A percentile compares a stretch with the other conserved stretches of the same genome.
phyloP scores from a whole-genome alignment of 2,888 invertebrate species.

The Andricus quercusramuli region DNA sequence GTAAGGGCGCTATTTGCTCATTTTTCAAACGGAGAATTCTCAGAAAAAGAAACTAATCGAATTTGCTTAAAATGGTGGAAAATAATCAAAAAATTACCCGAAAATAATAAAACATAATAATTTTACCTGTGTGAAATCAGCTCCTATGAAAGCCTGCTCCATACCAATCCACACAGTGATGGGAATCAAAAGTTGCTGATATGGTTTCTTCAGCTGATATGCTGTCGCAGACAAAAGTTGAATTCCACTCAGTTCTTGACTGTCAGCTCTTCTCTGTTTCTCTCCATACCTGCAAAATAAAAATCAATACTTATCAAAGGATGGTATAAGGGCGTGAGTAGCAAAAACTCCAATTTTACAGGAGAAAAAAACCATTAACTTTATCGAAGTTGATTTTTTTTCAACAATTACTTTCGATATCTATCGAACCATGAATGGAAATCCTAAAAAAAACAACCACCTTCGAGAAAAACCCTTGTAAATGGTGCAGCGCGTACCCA shows the following conservation, averaged over 20 bases:
- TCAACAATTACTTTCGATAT: no score
- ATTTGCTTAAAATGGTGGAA: not conserved
- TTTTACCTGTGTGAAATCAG: slow-evolving; percentile 91
- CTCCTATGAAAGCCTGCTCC: slow-evolving; percentile 98
- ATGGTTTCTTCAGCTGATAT: slow-evolving; percentile 93
- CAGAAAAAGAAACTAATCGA: not conserved
- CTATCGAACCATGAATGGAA: no score
- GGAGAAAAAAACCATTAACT: no score
- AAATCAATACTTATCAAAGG: not conserved
- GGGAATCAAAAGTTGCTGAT: slow-evolving; percentile 95
- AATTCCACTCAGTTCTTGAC: slow-evolving; percentile 88
- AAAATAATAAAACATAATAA: not conserved
- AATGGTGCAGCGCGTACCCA: no score
- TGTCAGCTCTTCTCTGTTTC: slow-evolving; percentile 87
- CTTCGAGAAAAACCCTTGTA: no score
- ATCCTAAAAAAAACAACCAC: no score
- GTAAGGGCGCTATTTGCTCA: not conserved
- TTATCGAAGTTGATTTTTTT: no score
- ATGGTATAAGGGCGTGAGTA: no score
- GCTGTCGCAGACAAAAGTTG: slow-evolving; percentile 93
- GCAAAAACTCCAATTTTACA: no score
- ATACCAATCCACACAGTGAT: slow-evolving; percentile 98
- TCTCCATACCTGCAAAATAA: slow-evolving; percentile 88
- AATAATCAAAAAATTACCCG: no score
- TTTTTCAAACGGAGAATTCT: not conserved